Percentiles rank a stretch among this genome's conserved stretches.
These are phyloP conservation scores for Ashinkailepas kermadecensis DNA, from an alignment of 2,888 invertebrate genomes.

Conservation along the genomic window DNA sequence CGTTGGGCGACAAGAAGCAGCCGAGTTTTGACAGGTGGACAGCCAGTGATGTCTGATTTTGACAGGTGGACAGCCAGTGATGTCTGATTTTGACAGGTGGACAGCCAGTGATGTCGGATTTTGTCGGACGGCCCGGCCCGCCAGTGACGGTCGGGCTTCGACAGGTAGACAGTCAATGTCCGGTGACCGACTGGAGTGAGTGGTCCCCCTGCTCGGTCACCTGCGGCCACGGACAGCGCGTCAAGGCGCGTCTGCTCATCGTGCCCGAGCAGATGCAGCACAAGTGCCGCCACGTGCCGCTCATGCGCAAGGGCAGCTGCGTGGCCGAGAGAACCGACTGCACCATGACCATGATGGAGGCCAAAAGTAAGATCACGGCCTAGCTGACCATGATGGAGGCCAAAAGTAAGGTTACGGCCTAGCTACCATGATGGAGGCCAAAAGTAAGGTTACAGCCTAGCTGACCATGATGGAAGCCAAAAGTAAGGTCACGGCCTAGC, in stretches of 20 bases:
- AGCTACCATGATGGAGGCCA: neutral
- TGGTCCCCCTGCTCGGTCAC: slow-evolving; percentile 83
- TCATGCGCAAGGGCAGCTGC: slow-evolving; percentile 69
- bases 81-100: too few relatives aligned
- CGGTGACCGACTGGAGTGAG: slow-evolving; percentile 61
- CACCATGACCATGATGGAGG: slow-evolving; percentile 61
- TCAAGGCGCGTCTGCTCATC: slow-evolving; percentile 61
- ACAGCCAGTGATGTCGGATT: too few relatives aligned
- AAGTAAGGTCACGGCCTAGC: slow-evolving; percentile 47
- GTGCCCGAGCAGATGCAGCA: slow-evolving; percentile 43
- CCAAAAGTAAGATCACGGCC: slow-evolving; percentile 56
- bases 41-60: too few relatives aligned
- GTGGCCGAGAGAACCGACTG: slow-evolving; percentile 54
- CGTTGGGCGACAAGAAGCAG: too few relatives aligned
- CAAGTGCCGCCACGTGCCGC: slow-evolving; percentile 57
- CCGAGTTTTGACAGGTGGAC: too few relatives aligned
- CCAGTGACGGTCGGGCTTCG: too few relatives aligned
- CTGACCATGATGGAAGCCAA: slow-evolving; percentile 67
- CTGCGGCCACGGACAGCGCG: slow-evolving; percentile 58
- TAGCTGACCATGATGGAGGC: neutral
- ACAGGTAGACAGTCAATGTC: slow-evolving; percentile 50
- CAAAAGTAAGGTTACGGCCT: slow-evolving; percentile 35
- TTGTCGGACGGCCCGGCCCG: too few relatives aligned
- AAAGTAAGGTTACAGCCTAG: too few relatives aligned
- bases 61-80: too few relatives aligned